Evolutionary conservation across 2,797 vertebrate species (phyloP).

Genomic region (Lepilemur septentrionalis): DNA sequence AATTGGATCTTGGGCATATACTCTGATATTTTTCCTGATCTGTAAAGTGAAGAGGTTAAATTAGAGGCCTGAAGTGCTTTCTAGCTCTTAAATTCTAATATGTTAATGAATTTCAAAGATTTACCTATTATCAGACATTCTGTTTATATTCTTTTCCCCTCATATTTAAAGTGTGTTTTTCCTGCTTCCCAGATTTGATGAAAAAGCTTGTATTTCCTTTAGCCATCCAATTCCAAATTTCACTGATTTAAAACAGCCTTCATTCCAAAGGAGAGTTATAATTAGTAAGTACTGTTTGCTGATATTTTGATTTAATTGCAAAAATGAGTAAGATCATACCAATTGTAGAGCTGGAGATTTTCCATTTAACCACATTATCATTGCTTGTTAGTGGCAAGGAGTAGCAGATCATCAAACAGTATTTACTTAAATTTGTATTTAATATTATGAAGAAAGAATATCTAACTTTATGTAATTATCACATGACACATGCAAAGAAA

Average conservation of each 20-base stretch:
- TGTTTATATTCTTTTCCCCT: not conserved
- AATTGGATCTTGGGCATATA: not conserved
- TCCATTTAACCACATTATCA: not conserved
- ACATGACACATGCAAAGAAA: not conserved
- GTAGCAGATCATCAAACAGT: not conserved
- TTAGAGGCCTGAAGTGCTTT: not conserved
- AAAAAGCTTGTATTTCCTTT: not conserved
- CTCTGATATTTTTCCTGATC: conserved; percentile 27
- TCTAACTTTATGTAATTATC: not conserved
- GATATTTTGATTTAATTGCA: not conserved
- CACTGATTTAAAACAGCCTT: conserved; percentile 14
- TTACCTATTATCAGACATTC: not conserved
- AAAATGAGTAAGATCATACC: not conserved
- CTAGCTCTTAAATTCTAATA: not conserved
- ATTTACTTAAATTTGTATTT: conserved; percentile 50
- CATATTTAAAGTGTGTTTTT: conserved; percentile 3
- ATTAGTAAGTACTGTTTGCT: not conserved
- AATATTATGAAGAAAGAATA: not conserved
- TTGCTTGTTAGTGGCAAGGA: not conserved
- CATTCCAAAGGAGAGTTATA: not conserved
- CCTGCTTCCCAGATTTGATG: not conserved
- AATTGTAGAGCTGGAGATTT: not conserved
- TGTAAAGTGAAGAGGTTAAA: not conserved
- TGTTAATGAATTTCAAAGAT: conserved; percentile 31
- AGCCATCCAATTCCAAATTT: not conserved